Evolutionary conservation across 2,888 invertebrate genomes (phyloP).

Genomic region (Polietes domitor): DNA sequence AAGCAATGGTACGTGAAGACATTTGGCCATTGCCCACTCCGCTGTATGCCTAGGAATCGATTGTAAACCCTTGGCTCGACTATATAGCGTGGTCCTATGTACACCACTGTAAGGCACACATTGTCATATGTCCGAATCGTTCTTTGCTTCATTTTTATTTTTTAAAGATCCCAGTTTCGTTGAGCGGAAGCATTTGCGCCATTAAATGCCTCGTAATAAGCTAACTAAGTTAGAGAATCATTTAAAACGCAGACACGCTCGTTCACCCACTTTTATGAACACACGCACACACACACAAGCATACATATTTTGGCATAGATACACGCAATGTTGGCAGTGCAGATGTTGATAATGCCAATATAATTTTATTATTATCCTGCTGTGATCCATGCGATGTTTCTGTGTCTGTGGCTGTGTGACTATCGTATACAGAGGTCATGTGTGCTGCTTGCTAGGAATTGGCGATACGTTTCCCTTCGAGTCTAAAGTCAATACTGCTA

Average conservation of each 20-base stretch:
- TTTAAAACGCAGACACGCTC: neutral
- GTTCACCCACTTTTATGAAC: neutral
- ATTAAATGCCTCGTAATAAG: neutral
- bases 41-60: no score
- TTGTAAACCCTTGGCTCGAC: no score
- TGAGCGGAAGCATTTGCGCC: neutral
- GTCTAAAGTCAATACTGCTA: no score
- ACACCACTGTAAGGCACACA: no score
- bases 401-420: neutral
- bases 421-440: no score
- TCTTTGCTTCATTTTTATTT: no score
- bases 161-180: no score
- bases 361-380: conserved; percentile 53
- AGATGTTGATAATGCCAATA: conserved; percentile 53
- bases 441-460: neutral
- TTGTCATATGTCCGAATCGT: no score
- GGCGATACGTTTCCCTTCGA: no score
- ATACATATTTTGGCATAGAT: no score
- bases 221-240: neutral
- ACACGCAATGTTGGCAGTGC: neutral
- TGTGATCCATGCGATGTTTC: conserved; percentile 23
- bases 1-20: neutral
- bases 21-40: neutral
- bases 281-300: neutral
- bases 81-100: neutral